Conservation (phyloP, 2,113 vertebrate species). For the Australoheros scitulus region DNA sequence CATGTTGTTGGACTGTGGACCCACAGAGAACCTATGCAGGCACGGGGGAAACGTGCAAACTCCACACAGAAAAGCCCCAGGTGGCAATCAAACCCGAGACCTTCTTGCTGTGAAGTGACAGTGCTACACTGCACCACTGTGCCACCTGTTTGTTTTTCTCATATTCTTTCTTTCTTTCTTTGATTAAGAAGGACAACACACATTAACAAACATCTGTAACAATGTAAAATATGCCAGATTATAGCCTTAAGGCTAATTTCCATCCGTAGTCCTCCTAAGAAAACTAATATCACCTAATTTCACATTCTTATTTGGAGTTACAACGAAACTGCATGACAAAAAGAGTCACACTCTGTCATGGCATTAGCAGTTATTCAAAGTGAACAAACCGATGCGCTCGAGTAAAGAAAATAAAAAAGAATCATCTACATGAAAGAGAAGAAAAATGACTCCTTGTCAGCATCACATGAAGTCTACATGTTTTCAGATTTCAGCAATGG, state of each 20-base stretch:
- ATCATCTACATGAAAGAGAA: slow-evolving; percentile 5
- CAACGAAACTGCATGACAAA: neutral
- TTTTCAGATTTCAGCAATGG: slow-evolving; percentile 50
- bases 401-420: neutral
- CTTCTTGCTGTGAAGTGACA: neutral
- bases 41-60: neutral
- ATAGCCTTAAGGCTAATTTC: too few relatives aligned
- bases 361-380: slow-evolving; percentile 3
- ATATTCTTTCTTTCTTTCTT: too few relatives aligned
- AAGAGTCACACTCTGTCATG: neutral
- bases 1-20: neutral
- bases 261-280: too few relatives aligned
- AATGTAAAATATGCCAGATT: too few relatives aligned
- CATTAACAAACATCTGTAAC: too few relatives aligned
- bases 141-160: neutral
- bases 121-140: neutral
- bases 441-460: slow-evolving; percentile 1
- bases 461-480: slow-evolving; percentile 20
- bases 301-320: neutral
- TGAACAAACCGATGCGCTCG: neutral
- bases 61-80: neutral
- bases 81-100: neutral
- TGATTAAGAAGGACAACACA: too few relatives aligned
- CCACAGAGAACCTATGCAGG: neutral
- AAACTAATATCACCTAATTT: too few relatives aligned